Evolutionary conservation across 37 sponge, comb jelly and placozoan species (phyloP).

Genomic region (Halisarca cf. caerulea): DNA sequence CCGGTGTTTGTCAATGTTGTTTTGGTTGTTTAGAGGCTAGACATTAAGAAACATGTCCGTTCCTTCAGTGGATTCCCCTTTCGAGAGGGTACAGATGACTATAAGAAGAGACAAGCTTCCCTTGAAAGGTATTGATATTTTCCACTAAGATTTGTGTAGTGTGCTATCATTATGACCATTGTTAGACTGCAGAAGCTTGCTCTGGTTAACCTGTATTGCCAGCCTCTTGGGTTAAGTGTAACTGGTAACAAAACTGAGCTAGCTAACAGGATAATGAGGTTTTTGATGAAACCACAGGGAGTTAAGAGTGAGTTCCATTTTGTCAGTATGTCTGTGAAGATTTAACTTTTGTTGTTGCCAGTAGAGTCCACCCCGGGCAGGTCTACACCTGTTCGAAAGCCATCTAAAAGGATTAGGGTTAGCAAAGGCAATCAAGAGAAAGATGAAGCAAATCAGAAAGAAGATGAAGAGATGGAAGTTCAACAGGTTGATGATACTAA

Average conservation of each 20-base stretch:
- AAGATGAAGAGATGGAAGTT: not conserved
- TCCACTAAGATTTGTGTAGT: not conserved
- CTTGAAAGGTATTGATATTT: not conserved
- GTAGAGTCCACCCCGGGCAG: too few relatives aligned
- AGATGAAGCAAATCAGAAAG: not conserved
- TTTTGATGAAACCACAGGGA: constrained; percentile 41
- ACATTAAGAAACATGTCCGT: constrained; percentile 37
- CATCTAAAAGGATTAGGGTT: too few relatives aligned
- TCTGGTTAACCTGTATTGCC: not conserved
- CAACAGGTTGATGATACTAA: not conserved
- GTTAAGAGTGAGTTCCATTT: not conserved
- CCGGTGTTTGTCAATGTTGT: not conserved
- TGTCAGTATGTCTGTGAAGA: too few relatives aligned
- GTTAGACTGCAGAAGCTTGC: constrained; percentile 9
- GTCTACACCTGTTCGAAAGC: too few relatives aligned
- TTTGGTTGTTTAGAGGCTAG: constrained; percentile 24
- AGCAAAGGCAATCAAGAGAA: not conserved
- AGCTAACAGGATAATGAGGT: constrained; percentile 39
- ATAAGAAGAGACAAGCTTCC: not conserved
- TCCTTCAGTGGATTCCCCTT: constrained; percentile 49
- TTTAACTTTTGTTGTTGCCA: too few relatives aligned
- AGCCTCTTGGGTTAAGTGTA: not conserved
- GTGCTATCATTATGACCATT: not conserved
- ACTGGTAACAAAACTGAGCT: constrained; percentile 40
- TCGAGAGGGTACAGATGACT: not conserved